These are phyloP conservation scores for Myotis yumanensis DNA, from an alignment of 2,113 vertebrate genomes.

Conservation along the genomic window DNA sequence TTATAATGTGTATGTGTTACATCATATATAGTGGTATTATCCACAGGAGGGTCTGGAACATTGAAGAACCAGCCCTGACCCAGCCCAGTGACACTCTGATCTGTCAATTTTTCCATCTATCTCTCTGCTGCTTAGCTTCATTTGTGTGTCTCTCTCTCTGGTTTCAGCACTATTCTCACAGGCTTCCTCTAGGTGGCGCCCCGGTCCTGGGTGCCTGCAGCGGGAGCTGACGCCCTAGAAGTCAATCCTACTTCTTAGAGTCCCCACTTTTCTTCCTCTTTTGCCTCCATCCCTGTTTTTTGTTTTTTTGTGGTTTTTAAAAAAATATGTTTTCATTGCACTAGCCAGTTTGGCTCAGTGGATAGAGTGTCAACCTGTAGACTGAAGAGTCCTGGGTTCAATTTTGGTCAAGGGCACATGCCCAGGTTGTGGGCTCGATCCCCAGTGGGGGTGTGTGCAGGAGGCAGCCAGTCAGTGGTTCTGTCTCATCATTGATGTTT, in stretches of 20 bases:
- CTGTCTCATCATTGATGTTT: too few relatives aligned
- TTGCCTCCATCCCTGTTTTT: background rate
- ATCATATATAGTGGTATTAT: background rate
- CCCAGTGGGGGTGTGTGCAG: too few relatives aligned
- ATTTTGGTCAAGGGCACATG: too few relatives aligned
- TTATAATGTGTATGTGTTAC: background rate
- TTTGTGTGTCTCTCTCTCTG: background rate
- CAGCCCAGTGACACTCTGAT: background rate
- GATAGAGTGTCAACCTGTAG: too few relatives aligned
- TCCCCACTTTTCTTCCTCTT: too few relatives aligned
- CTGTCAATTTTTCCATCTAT: background rate
- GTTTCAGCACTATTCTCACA: background rate
- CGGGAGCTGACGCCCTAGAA: accelerated
- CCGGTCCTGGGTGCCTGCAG: background rate
- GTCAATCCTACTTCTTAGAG: accelerated
- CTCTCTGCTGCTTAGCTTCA: background rate
- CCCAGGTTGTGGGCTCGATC: too few relatives aligned
- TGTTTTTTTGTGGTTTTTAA: background rate
- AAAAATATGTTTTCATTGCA: too few relatives aligned
- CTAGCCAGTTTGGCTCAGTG: too few relatives aligned
- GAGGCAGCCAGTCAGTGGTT: too few relatives aligned
- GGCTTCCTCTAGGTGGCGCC: slow-evolving; percentile 64
- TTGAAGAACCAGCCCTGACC: background rate
- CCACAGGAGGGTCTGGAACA: background rate
- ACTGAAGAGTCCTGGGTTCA: too few relatives aligned